Base-by-base conservation (phyloP, 2,888 invertebrate genomes). In the Synanthedon formicaeformis region DNA sequence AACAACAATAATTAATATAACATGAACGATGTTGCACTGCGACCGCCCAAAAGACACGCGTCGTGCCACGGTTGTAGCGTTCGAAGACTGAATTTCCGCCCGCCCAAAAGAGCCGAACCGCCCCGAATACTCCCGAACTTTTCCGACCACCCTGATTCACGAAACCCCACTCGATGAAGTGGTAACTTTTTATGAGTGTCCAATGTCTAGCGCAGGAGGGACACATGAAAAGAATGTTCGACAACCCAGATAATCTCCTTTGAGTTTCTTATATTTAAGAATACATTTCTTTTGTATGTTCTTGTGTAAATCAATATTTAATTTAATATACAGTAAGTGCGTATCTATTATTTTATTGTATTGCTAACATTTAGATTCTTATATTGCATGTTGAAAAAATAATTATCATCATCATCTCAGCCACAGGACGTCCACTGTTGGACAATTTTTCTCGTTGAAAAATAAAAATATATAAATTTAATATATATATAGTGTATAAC, bases 131-230 rank as follows among this genome's bases (percentile, higher is more conserved):
- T 3, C 11, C 66, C 72, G 71, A 75, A 4, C 14, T 2, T 48
- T 16, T 50, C 61, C 69, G 69, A 67, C 62, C 57, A 59, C 60
- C 66, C 68, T 80, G 79, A 78, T 78, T 77, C 75, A 78, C 72
- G 75, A 73, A 79, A 78, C 74, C 34, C 81, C 75, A 80, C 81
- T 79, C 81, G 82, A 84, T 85, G 84, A 83, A 84, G 84, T 83
- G 83, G 83, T 84, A 83, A 83, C 81, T 82, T 85, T 84, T 84
- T 83, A 85, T 76, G 81, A 81, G 75, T 75, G 72, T 74, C 78
- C 76, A 70, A 73, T 75, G 75, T 75, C 69, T 74, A 79, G 71
- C 71, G 73, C 70, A 73, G 75, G 76, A 66, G 71, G 71, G 70
- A 71, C 75, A 75, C 75, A 78, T 79, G 75, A 78, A 82, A 78